Conservation (phyloP, 2,888 invertebrate genomes). For the Panopea generosa region DNA sequence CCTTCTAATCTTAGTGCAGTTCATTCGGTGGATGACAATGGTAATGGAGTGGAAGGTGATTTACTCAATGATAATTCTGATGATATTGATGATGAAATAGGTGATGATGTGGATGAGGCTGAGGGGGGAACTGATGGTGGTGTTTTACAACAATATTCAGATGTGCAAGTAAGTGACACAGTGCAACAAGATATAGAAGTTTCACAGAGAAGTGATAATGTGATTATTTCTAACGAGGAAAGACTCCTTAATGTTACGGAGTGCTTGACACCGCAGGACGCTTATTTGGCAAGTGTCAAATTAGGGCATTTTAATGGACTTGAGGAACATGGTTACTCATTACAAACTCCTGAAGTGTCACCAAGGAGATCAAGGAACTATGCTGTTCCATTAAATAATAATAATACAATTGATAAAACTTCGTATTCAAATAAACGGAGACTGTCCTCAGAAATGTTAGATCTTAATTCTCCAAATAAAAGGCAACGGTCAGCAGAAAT, state of each 20-base stretch:
- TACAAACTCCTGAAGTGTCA: slow-evolving; percentile 22
- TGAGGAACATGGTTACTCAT: slow-evolving; percentile 52
- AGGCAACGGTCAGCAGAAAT: not conserved
- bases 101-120: slow-evolving; percentile 12
- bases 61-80: slow-evolving; percentile 16
- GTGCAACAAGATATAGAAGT: not conserved
- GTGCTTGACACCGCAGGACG: slow-evolving; percentile 57
- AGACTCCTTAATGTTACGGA: slow-evolving; percentile 58
- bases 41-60: slow-evolving; percentile 16
- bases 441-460: not conserved
- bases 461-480: slow-evolving; percentile 25
- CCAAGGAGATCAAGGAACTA: slow-evolving; percentile 22
- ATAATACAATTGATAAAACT: slow-evolving; percentile 6
- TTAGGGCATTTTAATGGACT: slow-evolving; percentile 62
- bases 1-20: slow-evolving; percentile 50
- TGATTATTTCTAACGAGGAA: slow-evolving; percentile 35
- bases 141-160: slow-evolving; percentile 8
- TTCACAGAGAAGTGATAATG: not conserved
- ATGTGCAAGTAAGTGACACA: slow-evolving; percentile 1
- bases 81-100: slow-evolving; percentile 20
- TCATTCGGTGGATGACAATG: slow-evolving; percentile 33
- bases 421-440: slow-evolving; percentile 6
- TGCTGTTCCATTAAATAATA: slow-evolving; percentile 10
- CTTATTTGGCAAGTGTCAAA: slow-evolving; percentile 57
- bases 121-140: slow-evolving; percentile 22